These are phyloP conservation scores for Prenolepis imparis DNA, from an alignment of 2,888 invertebrate species.

Conservation along the genomic window DNA sequence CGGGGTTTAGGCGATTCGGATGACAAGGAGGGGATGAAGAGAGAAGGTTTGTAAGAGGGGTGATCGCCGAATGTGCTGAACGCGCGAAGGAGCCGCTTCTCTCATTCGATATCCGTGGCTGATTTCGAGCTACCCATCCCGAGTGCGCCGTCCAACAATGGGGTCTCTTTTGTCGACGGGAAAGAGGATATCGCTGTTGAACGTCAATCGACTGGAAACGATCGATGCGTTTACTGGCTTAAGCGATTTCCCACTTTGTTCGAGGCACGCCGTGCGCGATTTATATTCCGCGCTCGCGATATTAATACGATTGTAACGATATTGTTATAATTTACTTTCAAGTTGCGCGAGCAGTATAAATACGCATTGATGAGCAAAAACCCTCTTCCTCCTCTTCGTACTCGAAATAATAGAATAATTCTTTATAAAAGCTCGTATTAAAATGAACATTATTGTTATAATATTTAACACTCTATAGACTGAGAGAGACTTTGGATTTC, in stretches of 20 bases:
- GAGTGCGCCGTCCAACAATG: constrained; percentile 51
- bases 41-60: constrained; percentile 23
- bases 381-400: neutral
- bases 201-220: constrained; percentile 79
- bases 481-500: neutral
- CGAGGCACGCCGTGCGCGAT: constrained; percentile 32
- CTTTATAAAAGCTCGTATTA: neutral
- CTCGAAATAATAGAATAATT: constrained; percentile 14
- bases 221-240: constrained; percentile 75
- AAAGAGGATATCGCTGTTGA: constrained; percentile 79
- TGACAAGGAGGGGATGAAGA: constrained; percentile 21
- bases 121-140: constrained; percentile 67
- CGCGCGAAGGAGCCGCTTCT: constrained; percentile 63
- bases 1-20: constrained; percentile 42
- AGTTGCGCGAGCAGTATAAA: constrained; percentile 27
- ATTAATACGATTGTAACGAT: constrained; percentile 54
- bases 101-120: constrained; percentile 75
- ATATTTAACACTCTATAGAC: neutral
- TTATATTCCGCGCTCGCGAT: constrained; percentile 51
- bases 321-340: constrained; percentile 43
- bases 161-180: constrained; percentile 71
- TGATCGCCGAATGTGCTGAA: constrained; percentile 56
- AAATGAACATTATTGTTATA: neutral
- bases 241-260: constrained; percentile 70
- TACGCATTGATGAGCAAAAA: constrained; percentile 15